phyloP scores from a whole-genome alignment of 2,113 vertebrate species.

The Oceanites oceanicus region DNA sequence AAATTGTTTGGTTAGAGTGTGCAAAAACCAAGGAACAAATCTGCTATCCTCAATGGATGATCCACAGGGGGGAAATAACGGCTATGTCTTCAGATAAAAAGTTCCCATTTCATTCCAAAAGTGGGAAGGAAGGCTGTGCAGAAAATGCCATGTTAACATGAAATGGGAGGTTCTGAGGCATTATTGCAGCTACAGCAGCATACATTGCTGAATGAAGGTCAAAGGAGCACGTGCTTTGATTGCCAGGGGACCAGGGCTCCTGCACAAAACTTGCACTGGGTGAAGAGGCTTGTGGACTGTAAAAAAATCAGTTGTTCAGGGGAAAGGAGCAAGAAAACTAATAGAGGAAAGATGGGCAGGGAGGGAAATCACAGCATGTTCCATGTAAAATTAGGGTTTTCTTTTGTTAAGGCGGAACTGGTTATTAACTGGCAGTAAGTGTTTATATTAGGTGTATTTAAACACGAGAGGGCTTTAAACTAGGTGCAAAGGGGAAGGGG shows the following conservation, averaged over 20 bases:
- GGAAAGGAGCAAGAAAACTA: not conserved
- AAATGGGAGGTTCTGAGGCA: not conserved
- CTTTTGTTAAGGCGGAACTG: not conserved
- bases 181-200: not conserved
- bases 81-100: not conserved
- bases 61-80: fast-evolving
- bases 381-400: not conserved
- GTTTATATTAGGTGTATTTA: not conserved
- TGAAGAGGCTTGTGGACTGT: not conserved
- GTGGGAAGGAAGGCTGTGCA: not conserved
- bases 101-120: not conserved
- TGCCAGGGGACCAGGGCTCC: not conserved
- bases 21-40: not conserved
- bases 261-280: fast-evolving
- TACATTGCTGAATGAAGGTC: not conserved
- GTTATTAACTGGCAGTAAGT: not conserved
- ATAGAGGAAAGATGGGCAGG: not conserved
- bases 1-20: not conserved
- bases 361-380: not conserved
- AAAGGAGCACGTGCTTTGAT: not conserved
- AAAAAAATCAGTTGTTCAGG: not conserved
- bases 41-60: not conserved
- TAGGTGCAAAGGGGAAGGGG: too few relatives aligned
- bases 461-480: too few relatives aligned
- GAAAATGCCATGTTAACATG: not conserved